Evolutionary conservation across 2,797 vertebrate species (phyloP).

Genomic region (Prionace glauca): DNA sequence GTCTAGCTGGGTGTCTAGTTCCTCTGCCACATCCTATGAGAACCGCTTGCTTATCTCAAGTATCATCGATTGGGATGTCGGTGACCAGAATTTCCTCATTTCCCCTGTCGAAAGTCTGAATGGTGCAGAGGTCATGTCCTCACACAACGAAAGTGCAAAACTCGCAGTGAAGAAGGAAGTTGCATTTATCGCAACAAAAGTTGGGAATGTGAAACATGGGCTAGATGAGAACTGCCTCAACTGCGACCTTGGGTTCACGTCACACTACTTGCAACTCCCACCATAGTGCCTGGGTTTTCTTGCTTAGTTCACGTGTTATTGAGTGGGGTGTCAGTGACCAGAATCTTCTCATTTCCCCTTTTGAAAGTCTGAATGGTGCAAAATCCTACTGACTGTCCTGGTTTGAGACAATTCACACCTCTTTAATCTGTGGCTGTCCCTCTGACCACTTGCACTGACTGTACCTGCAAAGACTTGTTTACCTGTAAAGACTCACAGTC

Average conservation of each 20-base stretch:
- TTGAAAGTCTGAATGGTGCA: not conserved
- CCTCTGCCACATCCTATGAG: not conserved
- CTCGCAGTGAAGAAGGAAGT: not conserved
- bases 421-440: too few species aligned
- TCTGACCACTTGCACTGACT: too few species aligned
- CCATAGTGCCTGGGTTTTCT: too few species aligned
- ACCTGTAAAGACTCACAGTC: too few species aligned
- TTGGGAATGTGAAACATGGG: too few species aligned
- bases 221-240: too few species aligned
- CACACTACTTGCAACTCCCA: too few species aligned
- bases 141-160: not conserved
- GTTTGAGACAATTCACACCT: too few species aligned
- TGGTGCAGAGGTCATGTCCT: not conserved
- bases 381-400: too few species aligned
- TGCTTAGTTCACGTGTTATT: not conserved
- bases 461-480: too few species aligned
- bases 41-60: not conserved
- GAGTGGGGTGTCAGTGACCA: not conserved
- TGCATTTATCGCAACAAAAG: not conserved
- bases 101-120: not conserved
- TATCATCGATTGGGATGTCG: not conserved
- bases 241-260: too few species aligned
- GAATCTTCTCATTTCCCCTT: not conserved
- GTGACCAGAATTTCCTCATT: not conserved
- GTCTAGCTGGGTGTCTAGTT: not conserved